phyloP scores from a whole-genome alignment of 2,888 invertebrate genomes.

The Heterodera filipjevi region DNA sequence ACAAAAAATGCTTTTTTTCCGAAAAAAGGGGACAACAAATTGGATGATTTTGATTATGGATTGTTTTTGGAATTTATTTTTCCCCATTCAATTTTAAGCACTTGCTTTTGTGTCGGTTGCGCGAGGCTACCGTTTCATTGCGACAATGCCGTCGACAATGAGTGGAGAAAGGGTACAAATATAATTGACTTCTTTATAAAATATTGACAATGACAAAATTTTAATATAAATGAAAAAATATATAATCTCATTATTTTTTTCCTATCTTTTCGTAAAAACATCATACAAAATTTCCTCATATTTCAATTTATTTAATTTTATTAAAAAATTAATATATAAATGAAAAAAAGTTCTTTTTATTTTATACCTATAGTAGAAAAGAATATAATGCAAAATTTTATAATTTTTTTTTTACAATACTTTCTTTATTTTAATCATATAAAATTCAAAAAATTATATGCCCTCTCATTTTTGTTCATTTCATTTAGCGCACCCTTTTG shows the following conservation, averaged over 20 bases:
- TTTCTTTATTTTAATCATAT: not conserved
- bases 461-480: not conserved
- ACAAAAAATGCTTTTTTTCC: too few relatives aligned
- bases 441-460: constrained; percentile 5
- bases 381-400: not conserved
- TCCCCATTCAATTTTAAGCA: constrained; percentile 39
- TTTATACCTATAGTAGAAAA: not conserved
- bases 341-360: too few relatives aligned
- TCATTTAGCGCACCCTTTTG: constrained; percentile 56
- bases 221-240: too few relatives aligned
- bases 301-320: too few relatives aligned
- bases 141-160: constrained; percentile 65
- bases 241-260: too few relatives aligned
- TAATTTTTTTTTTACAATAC: not conserved
- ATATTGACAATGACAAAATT: too few relatives aligned
- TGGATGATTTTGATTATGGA: too few relatives aligned
- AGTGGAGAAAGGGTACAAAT: constrained; percentile 57
- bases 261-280: too few relatives aligned
- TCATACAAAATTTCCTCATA: too few relatives aligned
- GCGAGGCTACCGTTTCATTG: constrained; percentile 59
- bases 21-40: too few relatives aligned
- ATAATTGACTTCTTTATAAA: not conserved
- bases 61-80: too few relatives aligned
- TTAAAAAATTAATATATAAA: too few relatives aligned
- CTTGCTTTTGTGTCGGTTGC: constrained; percentile 63